Conservation (phyloP, 2,888 invertebrate genomes). For the Cylindroiulus punctatus region DNA sequence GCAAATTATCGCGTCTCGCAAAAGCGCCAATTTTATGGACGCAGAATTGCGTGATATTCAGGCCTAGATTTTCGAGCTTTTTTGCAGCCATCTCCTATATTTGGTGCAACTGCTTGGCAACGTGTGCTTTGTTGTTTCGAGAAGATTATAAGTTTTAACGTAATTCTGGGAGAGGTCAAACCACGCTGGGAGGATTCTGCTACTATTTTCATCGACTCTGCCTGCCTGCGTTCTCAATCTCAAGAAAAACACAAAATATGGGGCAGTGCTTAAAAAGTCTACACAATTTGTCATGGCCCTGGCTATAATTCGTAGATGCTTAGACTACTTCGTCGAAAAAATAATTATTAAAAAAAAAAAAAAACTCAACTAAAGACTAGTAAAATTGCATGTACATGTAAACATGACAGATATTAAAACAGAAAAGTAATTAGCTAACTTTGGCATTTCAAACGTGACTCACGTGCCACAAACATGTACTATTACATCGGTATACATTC, state of each 20-base stretch:
- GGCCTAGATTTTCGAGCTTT: slow-evolving; percentile 20
- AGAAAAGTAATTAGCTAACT: background rate
- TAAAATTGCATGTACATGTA: background rate
- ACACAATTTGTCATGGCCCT: too few relatives aligned
- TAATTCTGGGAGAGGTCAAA: slow-evolving; percentile 39
- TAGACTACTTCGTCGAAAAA: too few relatives aligned
- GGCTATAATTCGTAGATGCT: too few relatives aligned
- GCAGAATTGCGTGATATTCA: slow-evolving; percentile 2
- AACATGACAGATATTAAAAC: background rate
- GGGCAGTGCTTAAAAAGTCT: too few relatives aligned
- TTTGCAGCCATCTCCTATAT: background rate
- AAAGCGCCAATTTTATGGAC: background rate
- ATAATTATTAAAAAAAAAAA: background rate
- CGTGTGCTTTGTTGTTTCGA: slow-evolving; percentile 23
- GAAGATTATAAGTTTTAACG: background rate
- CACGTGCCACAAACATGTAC: background rate
- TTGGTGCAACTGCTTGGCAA: background rate
- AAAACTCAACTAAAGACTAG: background rate
- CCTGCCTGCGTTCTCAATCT: background rate
- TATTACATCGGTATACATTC: too few relatives aligned
- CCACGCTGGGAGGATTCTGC: background rate
- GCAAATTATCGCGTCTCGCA: slow-evolving; percentile 12
- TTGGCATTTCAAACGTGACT: background rate
- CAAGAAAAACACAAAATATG: background rate
- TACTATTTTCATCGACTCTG: background rate